These are phyloP conservation scores for Fukomys damarensis DNA, from an alignment of 2,113 vertebrate genomes.

Conservation along the genomic window DNA sequence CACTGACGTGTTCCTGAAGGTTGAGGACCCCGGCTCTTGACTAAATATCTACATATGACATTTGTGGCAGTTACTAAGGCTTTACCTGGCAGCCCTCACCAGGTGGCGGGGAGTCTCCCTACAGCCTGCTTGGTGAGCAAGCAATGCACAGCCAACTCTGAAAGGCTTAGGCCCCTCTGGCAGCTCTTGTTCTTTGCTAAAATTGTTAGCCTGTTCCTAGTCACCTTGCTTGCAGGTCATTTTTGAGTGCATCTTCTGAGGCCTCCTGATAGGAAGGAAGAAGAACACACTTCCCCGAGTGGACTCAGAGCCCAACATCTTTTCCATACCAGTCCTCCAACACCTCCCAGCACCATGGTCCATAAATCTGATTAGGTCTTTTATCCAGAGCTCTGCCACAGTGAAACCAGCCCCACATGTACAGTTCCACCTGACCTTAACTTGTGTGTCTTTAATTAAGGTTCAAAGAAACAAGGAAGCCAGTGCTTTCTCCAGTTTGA, in stretches of 20 bases:
- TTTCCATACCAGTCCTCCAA: too few species aligned
- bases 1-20: neutral
- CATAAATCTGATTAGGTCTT: neutral
- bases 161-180: neutral
- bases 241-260: neutral
- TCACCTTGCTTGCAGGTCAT: neutral
- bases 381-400: neutral
- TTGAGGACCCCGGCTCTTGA: neutral
- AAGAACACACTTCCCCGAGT: neutral
- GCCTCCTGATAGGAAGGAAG: neutral
- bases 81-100: neutral
- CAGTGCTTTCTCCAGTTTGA: neutral
- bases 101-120: neutral
- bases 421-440: neutral
- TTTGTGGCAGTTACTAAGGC: neutral
- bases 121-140: fast-evolving
- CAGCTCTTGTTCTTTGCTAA: neutral
- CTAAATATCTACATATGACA: neutral
- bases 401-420: neutral
- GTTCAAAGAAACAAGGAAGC: too few species aligned
- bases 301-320: neutral
- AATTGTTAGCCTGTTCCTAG: neutral
- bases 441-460: neutral
- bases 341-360: fast-evolving
- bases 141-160: fast-evolving